These are phyloP conservation scores for Lithophane socia DNA, from an alignment of 2,888 invertebrate genomes.

Conservation along the genomic window DNA sequence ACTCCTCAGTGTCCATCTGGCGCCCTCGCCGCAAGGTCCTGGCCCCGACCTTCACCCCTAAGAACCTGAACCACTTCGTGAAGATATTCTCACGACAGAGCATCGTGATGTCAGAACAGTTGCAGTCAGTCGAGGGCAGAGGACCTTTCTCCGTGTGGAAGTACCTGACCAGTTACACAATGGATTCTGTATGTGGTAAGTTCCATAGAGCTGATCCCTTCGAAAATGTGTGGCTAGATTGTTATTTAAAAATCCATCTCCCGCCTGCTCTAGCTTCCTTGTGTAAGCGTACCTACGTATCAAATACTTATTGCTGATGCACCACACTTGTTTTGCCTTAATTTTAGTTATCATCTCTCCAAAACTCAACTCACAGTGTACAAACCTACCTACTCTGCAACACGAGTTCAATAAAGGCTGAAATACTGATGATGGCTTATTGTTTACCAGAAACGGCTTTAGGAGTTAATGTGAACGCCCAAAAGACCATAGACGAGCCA, in stretches of 20 bases:
- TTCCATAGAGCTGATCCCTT: background rate
- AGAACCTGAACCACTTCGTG: slow-evolving; percentile 72
- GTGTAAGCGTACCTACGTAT: too few relatives aligned
- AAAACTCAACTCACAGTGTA: background rate
- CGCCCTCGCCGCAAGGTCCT: slow-evolving; percentile 77
- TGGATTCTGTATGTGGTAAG: slow-evolving; percentile 78
- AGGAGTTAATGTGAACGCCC: slow-evolving; percentile 68
- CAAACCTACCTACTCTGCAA: background rate
- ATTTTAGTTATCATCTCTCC: background rate
- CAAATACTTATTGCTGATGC: too few relatives aligned
- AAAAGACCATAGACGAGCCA: slow-evolving; percentile 61
- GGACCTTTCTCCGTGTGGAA: slow-evolving; percentile 74
- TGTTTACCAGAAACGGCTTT: slow-evolving; percentile 69
- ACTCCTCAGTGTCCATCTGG: slow-evolving; percentile 63
- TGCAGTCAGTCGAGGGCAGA: slow-evolving; percentile 60
- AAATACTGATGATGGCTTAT: background rate
- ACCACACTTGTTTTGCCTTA: background rate
- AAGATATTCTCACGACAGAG: slow-evolving; percentile 72
- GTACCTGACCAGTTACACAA: slow-evolving; percentile 72
- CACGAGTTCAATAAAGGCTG: background rate
- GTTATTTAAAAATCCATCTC: background rate
- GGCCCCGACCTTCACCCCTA: slow-evolving; percentile 73
- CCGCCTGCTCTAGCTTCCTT: background rate
- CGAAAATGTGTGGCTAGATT: background rate
- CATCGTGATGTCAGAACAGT: slow-evolving; percentile 63